These are phyloP conservation scores for Pseudorectes ferrugineus DNA, from an alignment of 2,113 vertebrate species.

Conservation along the genomic window DNA sequence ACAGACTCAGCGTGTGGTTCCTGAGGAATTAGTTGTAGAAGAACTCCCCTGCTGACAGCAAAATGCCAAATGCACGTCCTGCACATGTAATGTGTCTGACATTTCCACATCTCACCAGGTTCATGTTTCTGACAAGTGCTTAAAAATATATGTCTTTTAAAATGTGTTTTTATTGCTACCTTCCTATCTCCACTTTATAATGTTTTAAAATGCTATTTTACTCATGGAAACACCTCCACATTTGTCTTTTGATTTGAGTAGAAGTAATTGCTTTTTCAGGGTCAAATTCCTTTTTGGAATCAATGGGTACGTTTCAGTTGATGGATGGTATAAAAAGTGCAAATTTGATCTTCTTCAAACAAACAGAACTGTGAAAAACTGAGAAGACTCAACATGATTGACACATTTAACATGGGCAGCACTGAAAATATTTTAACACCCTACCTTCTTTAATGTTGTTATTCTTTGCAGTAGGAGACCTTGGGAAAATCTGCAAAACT, in stretches of 20 bases:
- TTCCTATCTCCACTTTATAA: not conserved
- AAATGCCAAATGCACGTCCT: constrained; percentile 76
- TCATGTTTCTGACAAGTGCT: constrained; percentile 70
- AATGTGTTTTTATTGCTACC: constrained; percentile 22
- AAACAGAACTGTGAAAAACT: constrained; percentile 52
- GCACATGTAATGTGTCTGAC: constrained; percentile 76
- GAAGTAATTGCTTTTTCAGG: constrained; percentile 62
- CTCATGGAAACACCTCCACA: constrained; percentile 32
- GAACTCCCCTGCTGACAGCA: constrained; percentile 75
- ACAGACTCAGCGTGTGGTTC: constrained; percentile 73
- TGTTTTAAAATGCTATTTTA: constrained; percentile 35
- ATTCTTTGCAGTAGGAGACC: not conserved
- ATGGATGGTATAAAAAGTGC: constrained; percentile 58
- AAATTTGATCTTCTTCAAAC: constrained; percentile 50
- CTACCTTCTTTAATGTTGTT: constrained; percentile 3
- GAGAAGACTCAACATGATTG: constrained; percentile 49
- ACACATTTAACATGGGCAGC: constrained; percentile 10
- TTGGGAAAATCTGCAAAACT: not conserved
- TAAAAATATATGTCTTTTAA: constrained; percentile 51
- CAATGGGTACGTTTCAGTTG: constrained; percentile 38
- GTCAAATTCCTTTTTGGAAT: constrained; percentile 58
- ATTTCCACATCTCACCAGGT: constrained; percentile 77
- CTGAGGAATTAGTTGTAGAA: constrained; percentile 75
- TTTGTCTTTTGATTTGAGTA: constrained; percentile 59
- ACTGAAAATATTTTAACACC: constrained; percentile 21